Base-by-base conservation (phyloP, 2,888 invertebrate species). In the Epinotia demarniana region DNA sequence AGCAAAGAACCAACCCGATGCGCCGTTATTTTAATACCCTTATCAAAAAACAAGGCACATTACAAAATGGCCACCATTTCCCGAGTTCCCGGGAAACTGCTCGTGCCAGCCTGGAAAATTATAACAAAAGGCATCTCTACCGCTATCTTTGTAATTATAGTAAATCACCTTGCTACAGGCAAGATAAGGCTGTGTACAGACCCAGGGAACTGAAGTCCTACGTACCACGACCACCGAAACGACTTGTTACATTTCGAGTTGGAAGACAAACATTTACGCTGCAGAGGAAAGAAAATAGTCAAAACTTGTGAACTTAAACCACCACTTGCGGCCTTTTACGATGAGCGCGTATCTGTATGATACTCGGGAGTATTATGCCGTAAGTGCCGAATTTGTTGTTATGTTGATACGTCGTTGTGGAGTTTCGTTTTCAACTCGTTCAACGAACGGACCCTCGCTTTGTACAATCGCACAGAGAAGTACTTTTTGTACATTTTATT, bases 141-240 rank as follows among this genome's bases (percentile, higher is more conserved):
- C 92, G 94, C 94, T 94, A 94, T 94, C 94, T 94, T 92, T 93
- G 93, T 94, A 94, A 94, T 94, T 94, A 94, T 93, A 92, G 92
- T 93, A 93, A 93, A 93, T 93, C 93, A 93, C 93, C 93, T 93
- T 91, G 92, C 93, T 91, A 93, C 90, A 90, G 91, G 89, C 91
- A 85, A 93, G 94, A 94, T 94, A 94, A 93, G 91, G 86, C 90
- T 87, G 87, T 88, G 85, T 85, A 86, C 86, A 83, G 85, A 18
- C 6, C 19, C 57, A 79, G 81, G 80, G 81, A 83, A 83, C 81
- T 87, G 92, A 92, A 83, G 92, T 84, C 89, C 85, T 89, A 91
- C 89, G 87, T 85, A 86, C 85, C 83, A 81, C 79, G 80, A 77
- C 79, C 79, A 81, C 78, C 76, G 78, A 78, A 62, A 81, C 79